Base-by-base conservation (phyloP, 23 tunicate species). In the Trididemnum nubilum region DNA sequence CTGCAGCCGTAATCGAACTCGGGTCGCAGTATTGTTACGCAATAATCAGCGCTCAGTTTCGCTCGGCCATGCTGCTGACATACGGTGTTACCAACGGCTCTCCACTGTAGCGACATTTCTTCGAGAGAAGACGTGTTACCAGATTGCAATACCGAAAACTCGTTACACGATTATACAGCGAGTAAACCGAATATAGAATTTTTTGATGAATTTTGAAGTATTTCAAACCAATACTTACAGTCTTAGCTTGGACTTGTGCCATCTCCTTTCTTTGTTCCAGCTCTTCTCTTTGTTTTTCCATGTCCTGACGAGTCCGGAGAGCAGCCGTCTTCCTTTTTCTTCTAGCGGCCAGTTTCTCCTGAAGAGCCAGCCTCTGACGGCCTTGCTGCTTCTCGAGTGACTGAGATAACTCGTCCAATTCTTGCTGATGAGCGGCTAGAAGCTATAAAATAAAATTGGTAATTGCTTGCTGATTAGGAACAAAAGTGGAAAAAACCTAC, bases 391-490 rank as follows among this genome's bases (percentile, higher is more conserved):
- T 76, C 36, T 64, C 51, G 9, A 86, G 28, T n/a, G 74, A 78
- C 64, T 78, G 63, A 34, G 86, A 88, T 1, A 93, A 72, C 18
- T 87, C 89, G 75, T 88, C 89, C 22, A 93, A 63, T 69, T 93
- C 98, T 88, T 93, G 98, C 32, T 80, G 86, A 50, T 93, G 98
- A 40, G 98, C 98, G 49, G 98, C 89, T 36, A 93, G 79, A 4
- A 93, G 89, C 98, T 93, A 75, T 5, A 77, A 65, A 67, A 64
- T 21, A 15, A 63, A 15, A 22, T n/a, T n/a, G 33, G 19, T 27
- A 4, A 51, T 9, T 21, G 21, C 36, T 24, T 50, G 36, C 30
- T 54, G 21, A 28, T n/a, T n/a, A n/a, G n/a, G n/a, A n/a, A n/a
- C n/a, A n/a, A n/a, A n/a, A n/a, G 2, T 36, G n/a, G 26, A 36